Evolutionary conservation across 2,797 vertebrate genomes (phyloP).

Genomic region (Galaxias olidus): DNA sequence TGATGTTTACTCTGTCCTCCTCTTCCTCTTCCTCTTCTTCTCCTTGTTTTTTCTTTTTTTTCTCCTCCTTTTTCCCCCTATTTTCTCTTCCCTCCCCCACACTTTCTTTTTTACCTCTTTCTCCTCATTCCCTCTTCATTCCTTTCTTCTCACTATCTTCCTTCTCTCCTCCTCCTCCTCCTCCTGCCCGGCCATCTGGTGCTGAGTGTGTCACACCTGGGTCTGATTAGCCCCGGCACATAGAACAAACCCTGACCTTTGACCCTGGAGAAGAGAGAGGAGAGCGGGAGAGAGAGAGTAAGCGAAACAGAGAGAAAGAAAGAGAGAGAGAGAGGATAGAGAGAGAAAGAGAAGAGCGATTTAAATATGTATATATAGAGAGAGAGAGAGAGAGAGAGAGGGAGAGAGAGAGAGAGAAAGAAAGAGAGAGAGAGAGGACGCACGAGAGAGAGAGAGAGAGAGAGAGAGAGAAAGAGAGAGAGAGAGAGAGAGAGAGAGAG

Average conservation of each 20-base stretch:
- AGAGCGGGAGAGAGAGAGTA: background rate
- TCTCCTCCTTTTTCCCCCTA: too few relatives aligned
- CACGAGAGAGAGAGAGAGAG: background rate
- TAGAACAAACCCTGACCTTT: constrained; percentile 15
- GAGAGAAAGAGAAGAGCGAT: background rate
- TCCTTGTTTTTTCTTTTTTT: too few relatives aligned
- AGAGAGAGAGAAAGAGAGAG: background rate
- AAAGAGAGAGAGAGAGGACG: background rate
- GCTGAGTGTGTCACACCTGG: constrained; percentile 17
- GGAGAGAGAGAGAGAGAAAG: background rate
- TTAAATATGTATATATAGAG: too few relatives aligned
- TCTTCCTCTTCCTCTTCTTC: too few relatives aligned
- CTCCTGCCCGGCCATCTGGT: constrained; percentile 23
- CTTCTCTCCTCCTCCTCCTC: constrained; percentile 2
- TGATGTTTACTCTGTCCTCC: too few relatives aligned
- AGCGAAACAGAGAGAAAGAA: too few relatives aligned
- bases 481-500: background rate
- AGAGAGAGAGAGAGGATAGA: too few relatives aligned
- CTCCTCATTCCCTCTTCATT: too few relatives aligned
- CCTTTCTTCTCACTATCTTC: too few relatives aligned
- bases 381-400: background rate
- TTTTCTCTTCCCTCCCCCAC: too few relatives aligned
- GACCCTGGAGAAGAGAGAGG: background rate
- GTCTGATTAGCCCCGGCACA: constrained; percentile 4
- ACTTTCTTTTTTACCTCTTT: too few relatives aligned